Base-by-base conservation (phyloP, 2,113 vertebrate genomes). In the Mirounga angustirostris region DNA sequence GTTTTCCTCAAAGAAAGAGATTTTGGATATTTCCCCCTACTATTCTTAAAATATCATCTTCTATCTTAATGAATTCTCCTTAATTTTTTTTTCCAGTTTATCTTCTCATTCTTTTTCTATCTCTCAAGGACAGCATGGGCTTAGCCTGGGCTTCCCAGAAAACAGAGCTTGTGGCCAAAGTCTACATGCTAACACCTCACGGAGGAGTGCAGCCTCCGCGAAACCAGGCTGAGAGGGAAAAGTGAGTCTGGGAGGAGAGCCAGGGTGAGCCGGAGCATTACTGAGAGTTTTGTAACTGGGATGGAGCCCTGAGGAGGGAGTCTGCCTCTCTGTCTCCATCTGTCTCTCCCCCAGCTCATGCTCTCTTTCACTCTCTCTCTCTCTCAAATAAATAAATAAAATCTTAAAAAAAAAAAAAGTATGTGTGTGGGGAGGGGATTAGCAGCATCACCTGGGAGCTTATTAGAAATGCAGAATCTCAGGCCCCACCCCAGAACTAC, bases 31-130 rank as follows among this genome's bases (percentile, higher is more conserved):
- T 26, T 84, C 36, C 73, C 15, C 59, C n/a, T 83, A 28, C 7
- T 74, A n/a, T 74, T 86, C 94, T 18, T 81, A 76, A 97, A 95
- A 69, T 61, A 52, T 8, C 12, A 87, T 40, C 52, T 97, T 54
- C 52, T 76, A 56, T 88, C 89, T 61, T 82, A 36, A 61, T 22
- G 28, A 88, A 18, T 79, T 90, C 56, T 71, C n/a, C 13, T 26
- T 63, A 46, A 40, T 54, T 59, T 59, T 65, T 52, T 58, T n/a
- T 0, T 4, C 3, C 19, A 67, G 36, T 28, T 86, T 76, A 50
- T 87, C 76, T 86, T 82, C 50, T 74, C 10, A 24, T 63, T 91
- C 43, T 76, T 97, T 95, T 46, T 33, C 76, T 79, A 16, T 83
- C 88, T 94, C 46, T 58, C 65, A 24, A 80, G 86, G 19, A 65